Evolutionary conservation across 2,888 invertebrate genomes (phyloP).

Genomic region (Volucella inanis): DNA sequence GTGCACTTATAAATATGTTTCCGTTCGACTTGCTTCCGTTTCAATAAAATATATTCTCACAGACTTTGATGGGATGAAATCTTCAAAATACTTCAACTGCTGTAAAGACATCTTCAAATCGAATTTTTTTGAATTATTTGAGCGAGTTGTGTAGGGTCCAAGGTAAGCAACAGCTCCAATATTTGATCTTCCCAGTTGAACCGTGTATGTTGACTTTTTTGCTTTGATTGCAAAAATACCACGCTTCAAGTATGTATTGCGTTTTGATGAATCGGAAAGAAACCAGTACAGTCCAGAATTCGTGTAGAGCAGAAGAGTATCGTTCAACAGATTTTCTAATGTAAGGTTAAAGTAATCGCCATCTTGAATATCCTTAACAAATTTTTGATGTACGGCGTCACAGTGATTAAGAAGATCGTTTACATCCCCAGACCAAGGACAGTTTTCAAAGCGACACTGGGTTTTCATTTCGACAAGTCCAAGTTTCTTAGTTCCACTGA

Average conservation of each 20-base stretch:
- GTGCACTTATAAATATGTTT: neutral
- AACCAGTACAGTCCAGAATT: slow-evolving; percentile 54
- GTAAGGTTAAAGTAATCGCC: slow-evolving; percentile 41
- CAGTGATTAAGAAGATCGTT: slow-evolving; percentile 51
- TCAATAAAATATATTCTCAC: slow-evolving; percentile 38
- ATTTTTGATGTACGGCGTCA: slow-evolving; percentile 43
- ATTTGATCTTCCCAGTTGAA: slow-evolving; percentile 22
- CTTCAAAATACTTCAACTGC: slow-evolving; percentile 39
- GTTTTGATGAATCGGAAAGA: slow-evolving; percentile 27
- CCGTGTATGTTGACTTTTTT: slow-evolving; percentile 6
- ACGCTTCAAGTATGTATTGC: slow-evolving; percentile 11
- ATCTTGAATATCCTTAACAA: slow-evolving; percentile 42
- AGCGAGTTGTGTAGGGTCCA: slow-evolving; percentile 35
- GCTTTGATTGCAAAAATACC: slow-evolving; percentile 48
- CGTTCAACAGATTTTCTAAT: slow-evolving; percentile 34
- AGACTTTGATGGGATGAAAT: slow-evolving; percentile 30
- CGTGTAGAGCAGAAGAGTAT: slow-evolving; percentile 44
- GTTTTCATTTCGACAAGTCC: no score
- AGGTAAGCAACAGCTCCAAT: slow-evolving; percentile 21
- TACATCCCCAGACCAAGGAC: slow-evolving; percentile 38
- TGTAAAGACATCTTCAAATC: slow-evolving; percentile 26
- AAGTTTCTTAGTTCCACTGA: no score
- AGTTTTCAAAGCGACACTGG: slow-evolving; percentile 31
- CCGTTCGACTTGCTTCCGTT: neutral
- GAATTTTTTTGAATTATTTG: slow-evolving; percentile 4